A percentile compares a stretch with the other conserved stretches of the same genome.
phyloP scores from a whole-genome alignment of 2,113 vertebrate species.

The Scortum barcoo region DNA sequence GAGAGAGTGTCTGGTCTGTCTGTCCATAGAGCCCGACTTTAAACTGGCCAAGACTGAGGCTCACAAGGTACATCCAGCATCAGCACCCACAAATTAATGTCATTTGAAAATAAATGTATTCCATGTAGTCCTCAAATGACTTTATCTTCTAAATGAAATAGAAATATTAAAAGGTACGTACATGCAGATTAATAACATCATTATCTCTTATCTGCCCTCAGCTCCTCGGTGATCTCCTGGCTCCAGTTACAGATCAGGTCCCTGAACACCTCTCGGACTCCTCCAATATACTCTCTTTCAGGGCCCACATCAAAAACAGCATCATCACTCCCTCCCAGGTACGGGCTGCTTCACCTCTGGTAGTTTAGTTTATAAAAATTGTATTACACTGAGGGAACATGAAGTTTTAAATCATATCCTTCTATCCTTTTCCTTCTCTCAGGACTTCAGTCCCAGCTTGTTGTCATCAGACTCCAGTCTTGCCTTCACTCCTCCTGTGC shows the following conservation, averaged over 20 bases:
- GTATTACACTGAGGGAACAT: not conserved
- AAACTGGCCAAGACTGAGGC: constrained; percentile 88
- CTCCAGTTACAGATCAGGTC: constrained; percentile 88
- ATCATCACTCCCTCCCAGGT: constrained; percentile 86
- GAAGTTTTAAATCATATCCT: not conserved
- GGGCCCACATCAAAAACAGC: constrained; percentile 88
- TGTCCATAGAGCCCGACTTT: constrained; percentile 90
- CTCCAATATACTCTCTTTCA: constrained; percentile 87
- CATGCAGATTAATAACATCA: not conserved
- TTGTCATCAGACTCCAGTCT: constrained; percentile 61
- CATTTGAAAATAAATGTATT: not conserved
- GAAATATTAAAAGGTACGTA: too few species aligned
- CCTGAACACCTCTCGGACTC: constrained; percentile 89
- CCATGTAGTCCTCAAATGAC: too few species aligned
- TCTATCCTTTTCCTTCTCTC: not conserved
- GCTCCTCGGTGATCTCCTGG: constrained; percentile 92
- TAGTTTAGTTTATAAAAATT: not conserved
- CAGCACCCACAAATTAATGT: not conserved
- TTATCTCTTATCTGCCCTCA: constrained; percentile 62
- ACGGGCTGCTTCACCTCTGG: constrained; percentile 21
- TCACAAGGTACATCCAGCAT: constrained; percentile 83
- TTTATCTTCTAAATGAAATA: too few species aligned
- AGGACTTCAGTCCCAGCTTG: constrained; percentile 38
- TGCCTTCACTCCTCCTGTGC: constrained; percentile 14
- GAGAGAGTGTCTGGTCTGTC: constrained; percentile 90